Base-by-base conservation (phyloP, 2,888 invertebrate genomes). In the Teleiodes luculella region DNA sequence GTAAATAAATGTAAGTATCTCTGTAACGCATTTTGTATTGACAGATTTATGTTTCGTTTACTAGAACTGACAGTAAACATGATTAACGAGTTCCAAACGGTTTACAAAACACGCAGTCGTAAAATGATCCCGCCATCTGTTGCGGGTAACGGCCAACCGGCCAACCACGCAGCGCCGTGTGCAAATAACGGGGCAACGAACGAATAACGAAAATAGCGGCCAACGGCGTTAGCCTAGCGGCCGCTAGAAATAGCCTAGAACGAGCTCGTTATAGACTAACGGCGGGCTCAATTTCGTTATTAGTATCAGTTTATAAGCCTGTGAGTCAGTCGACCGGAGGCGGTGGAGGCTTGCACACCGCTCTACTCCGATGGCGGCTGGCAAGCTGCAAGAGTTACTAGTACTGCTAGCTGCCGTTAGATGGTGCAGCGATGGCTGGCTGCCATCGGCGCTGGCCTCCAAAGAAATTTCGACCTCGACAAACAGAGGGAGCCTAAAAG, bases 201-300 rank as follows among this genome's bases (percentile, higher is more conserved):
- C 80, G 82, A 64, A 68, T 70, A 79, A 75, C 81, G 78, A 75
- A 67, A 80, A 80, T 83, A 84, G 81, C 81, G 83, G 69, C 78
- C 68, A 72, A 72, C 68, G 43, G 58, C 60, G 68, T 72, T 70
- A 70, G 71, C 71, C 68, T 72, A 70, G 65, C 71, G 70, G 70
- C 72, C 63, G 45, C 58, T 56, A 50, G 31, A 56, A 65, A 62
- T 66, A 61, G 57, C 58, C 58, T 39, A 7, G 28, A 60, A 60
- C 63, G 66, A 58, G 57, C 57, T 55, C 54, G 59, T 61, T 59
- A 60, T 59, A 28, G 50, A 35, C 11, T 46, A 46, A 46, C 48
- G 48, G 18, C 16, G 31, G 8, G 72, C 72, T 74, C 69, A 54
- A 73, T 74, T 78, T 68, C 73, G 65, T 63, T 76, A 78, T 68